Conservation (phyloP, 2,888 invertebrate species). For the Nephrocerus scutellatus region DNA sequence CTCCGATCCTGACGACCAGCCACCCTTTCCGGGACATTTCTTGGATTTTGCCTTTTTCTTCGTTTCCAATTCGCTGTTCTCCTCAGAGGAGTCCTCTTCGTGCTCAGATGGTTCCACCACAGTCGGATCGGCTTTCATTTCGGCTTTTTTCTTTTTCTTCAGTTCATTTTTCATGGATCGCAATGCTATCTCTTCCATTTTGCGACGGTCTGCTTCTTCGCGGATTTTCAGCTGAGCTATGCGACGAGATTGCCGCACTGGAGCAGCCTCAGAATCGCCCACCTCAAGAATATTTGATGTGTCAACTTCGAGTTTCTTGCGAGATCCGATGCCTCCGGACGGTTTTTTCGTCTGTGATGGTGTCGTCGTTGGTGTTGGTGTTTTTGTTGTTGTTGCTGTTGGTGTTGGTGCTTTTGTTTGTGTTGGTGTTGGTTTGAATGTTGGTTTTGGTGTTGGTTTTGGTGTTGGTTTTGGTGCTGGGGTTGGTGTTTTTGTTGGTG, state of each 20-base stretch:
- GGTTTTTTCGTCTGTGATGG: conserved; percentile 2
- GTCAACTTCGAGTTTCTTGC: conserved; percentile 42
- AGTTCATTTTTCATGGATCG: conserved; percentile 60
- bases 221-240: conserved; percentile 83
- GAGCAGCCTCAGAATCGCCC: conserved; percentile 36
- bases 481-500: conserved; percentile 6
- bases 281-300: conserved; percentile 42
- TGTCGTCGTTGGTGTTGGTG: conserved; percentile 3
- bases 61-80: conserved; percentile 38
- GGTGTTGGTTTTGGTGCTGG: conserved; percentile 20
- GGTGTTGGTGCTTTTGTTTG: not conserved
- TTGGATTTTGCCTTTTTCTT: conserved; percentile 45
- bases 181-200: conserved; percentile 66
- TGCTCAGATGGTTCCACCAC: conserved; percentile 37
- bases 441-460: conserved; percentile 2
- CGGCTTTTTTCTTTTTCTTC: conserved; percentile 50
- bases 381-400: not conserved
- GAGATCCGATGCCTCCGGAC: conserved; percentile 27
- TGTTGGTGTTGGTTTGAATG: not conserved
- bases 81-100: conserved; percentile 31
- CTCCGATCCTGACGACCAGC: conserved; percentile 45
- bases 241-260: conserved; percentile 70
- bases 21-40: conserved; percentile 41
- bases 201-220: conserved; percentile 72
- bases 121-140: conserved; percentile 40